phyloP scores from a whole-genome alignment of 2,113 vertebrate genomes.

The Pomatorhinus ruficollis region DNA sequence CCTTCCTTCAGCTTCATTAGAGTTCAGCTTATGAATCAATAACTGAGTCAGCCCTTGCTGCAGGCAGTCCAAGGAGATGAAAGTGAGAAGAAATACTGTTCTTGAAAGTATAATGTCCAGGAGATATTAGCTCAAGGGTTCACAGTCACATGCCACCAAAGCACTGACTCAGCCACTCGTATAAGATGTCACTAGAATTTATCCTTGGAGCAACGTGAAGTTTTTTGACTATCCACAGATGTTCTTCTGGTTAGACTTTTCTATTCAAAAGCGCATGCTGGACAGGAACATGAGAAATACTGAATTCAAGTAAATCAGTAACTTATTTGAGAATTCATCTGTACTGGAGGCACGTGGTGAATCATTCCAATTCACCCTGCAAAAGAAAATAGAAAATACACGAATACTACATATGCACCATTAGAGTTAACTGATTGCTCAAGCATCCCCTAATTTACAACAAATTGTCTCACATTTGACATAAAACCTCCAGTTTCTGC shows the following conservation, averaged over 20 bases:
- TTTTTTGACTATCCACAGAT: neutral
- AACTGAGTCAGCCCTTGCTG: slow-evolving; percentile 6
- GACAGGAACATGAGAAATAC: neutral
- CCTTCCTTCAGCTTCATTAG: slow-evolving; percentile 11
- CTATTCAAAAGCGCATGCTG: neutral
- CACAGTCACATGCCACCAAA: neutral
- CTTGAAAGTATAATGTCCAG: neutral
- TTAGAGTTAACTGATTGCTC: neutral
- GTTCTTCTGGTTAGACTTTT: neutral
- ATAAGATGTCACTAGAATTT: neutral
- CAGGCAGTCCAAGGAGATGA: neutral
- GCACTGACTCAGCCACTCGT: neutral
- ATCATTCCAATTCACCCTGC: neutral
- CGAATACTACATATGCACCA: neutral
- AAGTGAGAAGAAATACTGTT: slow-evolving; percentile 30
- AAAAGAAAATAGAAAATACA: neutral
- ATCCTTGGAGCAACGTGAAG: neutral
- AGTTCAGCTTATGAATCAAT: neutral
- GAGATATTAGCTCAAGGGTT: neutral
- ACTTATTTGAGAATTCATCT: neutral
- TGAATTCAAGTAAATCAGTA: neutral
- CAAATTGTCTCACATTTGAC: neutral
- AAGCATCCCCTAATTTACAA: neutral
- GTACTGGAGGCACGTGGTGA: neutral
- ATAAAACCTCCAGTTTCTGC: neutral